Evolutionary conservation across 2,797 vertebrate species (phyloP).

Genomic region (Sebastiscus albofasciatus): DNA sequence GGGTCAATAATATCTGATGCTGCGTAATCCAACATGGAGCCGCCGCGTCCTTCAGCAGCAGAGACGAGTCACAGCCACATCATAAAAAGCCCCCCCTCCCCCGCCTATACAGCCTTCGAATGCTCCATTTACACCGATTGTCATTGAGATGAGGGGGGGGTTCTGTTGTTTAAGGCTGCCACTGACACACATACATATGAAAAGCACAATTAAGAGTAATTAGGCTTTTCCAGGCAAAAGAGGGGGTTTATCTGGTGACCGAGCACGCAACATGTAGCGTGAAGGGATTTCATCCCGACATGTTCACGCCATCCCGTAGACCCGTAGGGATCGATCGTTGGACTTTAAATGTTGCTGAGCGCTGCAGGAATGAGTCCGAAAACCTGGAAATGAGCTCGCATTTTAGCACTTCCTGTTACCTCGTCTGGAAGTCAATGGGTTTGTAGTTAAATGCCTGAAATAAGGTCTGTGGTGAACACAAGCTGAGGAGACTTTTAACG

Average conservation of each 20-base stretch:
- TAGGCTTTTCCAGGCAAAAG: slow-evolving; percentile 55
- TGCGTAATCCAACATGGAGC: slow-evolving; percentile 6
- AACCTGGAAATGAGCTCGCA: no score
- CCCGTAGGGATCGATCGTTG: no score
- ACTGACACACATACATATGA: slow-evolving; percentile 70
- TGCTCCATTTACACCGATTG: slow-evolving; percentile 77
- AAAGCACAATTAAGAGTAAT: slow-evolving; percentile 77
- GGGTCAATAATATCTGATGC: slow-evolving; percentile 11
- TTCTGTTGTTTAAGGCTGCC: slow-evolving; percentile 62
- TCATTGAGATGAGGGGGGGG: slow-evolving; percentile 74
- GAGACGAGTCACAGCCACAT: slow-evolving; percentile 12
- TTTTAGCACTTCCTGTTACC: no score
- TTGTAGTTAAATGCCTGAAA: no score
- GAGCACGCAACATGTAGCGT: background rate
- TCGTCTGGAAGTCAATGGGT: no score
- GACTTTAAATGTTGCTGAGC: no score
- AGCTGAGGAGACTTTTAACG: no score
- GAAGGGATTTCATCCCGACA: no score
- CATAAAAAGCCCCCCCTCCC: slow-evolving; percentile 15
- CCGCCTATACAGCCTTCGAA: slow-evolving; percentile 3
- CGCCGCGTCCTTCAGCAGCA: background rate
- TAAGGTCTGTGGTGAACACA: no score
- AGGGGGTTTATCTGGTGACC: slow-evolving; percentile 28
- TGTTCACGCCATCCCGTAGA: no score
- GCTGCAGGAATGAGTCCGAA: no score